Conservation (phyloP, 2,797 vertebrate species). For the Falco peregrinus region DNA sequence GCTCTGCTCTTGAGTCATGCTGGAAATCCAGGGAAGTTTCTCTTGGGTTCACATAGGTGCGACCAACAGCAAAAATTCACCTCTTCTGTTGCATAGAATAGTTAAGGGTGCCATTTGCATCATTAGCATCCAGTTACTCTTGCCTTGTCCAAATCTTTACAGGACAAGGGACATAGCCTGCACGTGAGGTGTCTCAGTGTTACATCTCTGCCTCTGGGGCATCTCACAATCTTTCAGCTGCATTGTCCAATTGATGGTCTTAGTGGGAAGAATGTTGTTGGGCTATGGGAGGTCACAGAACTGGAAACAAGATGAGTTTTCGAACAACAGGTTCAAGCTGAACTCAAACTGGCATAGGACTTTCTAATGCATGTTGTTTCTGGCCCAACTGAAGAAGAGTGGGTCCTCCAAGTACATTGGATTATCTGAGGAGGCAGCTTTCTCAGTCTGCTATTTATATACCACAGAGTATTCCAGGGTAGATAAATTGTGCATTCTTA, state of each 20-base stretch:
- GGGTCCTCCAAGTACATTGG: background rate
- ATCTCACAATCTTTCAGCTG: background rate
- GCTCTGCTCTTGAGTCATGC: background rate
- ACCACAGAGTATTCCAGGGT: background rate
- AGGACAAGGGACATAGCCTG: background rate
- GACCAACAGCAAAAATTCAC: background rate
- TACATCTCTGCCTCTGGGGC: background rate
- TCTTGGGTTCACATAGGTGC: background rate
- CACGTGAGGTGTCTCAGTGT: background rate
- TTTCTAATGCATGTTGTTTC: background rate
- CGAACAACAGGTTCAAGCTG: background rate
- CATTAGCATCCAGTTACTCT: background rate
- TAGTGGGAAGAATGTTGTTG: background rate
- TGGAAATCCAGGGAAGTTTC: background rate
- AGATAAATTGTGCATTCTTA: background rate
- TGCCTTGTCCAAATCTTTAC: background rate
- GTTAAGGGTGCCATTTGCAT: background rate
- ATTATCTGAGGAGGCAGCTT: background rate
- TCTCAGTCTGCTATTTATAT: background rate
- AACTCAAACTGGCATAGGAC: background rate
- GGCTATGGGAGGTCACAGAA: background rate
- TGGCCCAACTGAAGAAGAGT: background rate
- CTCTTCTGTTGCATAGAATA: background rate
- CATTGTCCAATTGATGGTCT: background rate
- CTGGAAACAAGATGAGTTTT: background rate